A percentile compares a stretch with the other conserved stretches of the same genome.
Conservation (phyloP, 2,113 vertebrate species). For the Etia nguti region DNA sequence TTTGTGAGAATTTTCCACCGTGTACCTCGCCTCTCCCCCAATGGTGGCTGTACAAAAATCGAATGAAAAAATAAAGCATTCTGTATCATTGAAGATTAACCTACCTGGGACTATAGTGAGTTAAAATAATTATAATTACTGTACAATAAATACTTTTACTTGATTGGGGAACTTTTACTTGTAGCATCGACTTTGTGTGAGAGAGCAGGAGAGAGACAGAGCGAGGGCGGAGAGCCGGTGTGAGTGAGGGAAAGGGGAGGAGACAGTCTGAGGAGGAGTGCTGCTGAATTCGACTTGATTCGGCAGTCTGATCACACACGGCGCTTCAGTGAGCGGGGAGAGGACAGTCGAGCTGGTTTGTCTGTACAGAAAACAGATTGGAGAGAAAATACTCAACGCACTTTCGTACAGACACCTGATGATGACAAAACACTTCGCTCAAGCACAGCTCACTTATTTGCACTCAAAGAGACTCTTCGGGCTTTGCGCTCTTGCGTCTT, state of each 20-base stretch:
- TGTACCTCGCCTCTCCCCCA: background rate
- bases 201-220: background rate
- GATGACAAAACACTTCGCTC: background rate
- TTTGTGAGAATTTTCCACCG: background rate
- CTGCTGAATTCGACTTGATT: constrained; percentile 14
- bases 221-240: background rate
- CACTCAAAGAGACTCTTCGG: background rate
- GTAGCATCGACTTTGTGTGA: background rate
- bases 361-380: background rate
- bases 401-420: background rate
- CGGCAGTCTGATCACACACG: constrained; percentile 55
- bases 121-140: background rate
- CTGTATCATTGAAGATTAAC: background rate
- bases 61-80: background rate
- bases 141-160: background rate
- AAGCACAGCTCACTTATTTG: background rate
- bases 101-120: background rate
- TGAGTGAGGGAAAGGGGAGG: background rate
- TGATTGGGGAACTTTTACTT: background rate
- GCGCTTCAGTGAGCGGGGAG: constrained; percentile 9
- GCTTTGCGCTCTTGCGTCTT: background rate
- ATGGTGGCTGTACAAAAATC: background rate
- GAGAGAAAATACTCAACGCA: background rate
- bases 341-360: background rate
- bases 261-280: background rate